A percentile compares a stretch with the other conserved stretches of the same genome.
phyloP scores from a whole-genome alignment of 1,140 invertebrate species.

The Lasioglossum baleicum region DNA sequence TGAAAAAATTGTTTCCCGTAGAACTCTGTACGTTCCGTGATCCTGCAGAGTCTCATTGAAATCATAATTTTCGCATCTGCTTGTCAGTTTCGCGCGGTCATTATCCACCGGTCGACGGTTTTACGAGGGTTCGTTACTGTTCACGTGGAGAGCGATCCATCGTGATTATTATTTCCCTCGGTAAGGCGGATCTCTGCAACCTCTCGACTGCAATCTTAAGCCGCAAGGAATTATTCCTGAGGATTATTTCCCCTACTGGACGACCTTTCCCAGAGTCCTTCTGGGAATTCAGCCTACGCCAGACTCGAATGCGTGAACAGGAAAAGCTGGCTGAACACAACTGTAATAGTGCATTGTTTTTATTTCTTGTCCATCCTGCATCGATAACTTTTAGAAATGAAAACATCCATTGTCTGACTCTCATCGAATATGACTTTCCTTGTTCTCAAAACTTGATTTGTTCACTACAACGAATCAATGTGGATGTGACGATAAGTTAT shows the following conservation, averaged over 20 bases:
- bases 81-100: not conserved
- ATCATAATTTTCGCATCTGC: not conserved
- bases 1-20: too few species aligned
- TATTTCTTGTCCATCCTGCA: too few species aligned
- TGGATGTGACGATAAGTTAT: too few species aligned
- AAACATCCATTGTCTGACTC: too few species aligned
- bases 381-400: too few species aligned
- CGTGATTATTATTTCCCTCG: not conserved
- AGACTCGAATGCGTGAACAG: not conserved
- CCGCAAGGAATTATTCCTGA: constrained; percentile 21
- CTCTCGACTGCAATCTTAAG: not conserved
- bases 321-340: not conserved
- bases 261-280: not conserved
- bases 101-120: constrained; percentile 11
- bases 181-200: not conserved
- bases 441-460: too few species aligned
- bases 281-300: not conserved
- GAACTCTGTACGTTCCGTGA: too few species aligned
- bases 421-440: too few species aligned
- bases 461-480: too few species aligned
- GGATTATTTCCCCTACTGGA: constrained; percentile 4
- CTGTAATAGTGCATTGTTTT: too few species aligned
- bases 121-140: not conserved
- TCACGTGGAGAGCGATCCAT: not conserved
- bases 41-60: not conserved